Conservation (phyloP, 1,140 invertebrate genomes). For the Aphidius ervi region DNA sequence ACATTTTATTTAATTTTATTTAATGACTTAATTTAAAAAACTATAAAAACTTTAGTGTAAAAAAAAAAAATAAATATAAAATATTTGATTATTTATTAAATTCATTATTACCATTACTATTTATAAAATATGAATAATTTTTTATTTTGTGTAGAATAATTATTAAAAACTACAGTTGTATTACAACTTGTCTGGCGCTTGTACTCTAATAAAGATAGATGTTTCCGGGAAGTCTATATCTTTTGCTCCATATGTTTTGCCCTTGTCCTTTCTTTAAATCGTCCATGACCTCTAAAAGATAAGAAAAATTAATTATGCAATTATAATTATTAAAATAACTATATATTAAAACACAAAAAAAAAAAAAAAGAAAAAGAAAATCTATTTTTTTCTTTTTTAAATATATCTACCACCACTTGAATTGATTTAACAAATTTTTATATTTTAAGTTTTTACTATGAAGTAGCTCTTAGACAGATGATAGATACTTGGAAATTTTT, state of each 20-base stretch:
- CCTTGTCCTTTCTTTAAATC: slow-evolving; percentile 29
- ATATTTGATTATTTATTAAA: no score
- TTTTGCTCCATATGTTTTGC: slow-evolving; percentile 37
- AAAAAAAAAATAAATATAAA: no score
- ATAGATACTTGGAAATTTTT: no score
- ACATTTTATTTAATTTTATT: no score
- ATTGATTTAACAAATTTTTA: not conserved
- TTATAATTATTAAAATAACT: not conserved
- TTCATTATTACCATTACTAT: no score
- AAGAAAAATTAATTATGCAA: slow-evolving; percentile 4
- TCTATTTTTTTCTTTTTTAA: no score
- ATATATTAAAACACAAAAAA: not conserved
- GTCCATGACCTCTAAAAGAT: slow-evolving; percentile 33
- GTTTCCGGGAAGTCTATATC: slow-evolving; percentile 40
- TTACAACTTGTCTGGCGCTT: slow-evolving; percentile 11
- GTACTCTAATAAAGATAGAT: slow-evolving; percentile 31
- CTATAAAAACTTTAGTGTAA: no score
- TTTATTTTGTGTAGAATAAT: no score
- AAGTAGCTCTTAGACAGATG: no score
- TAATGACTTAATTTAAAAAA: no score
- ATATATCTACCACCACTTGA: no score
- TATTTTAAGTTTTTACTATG: not conserved
- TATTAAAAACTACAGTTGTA: not conserved
- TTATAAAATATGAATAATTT: no score
- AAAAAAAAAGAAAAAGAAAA: not conserved